Evolutionary conservation across 2,797 vertebrate genomes (phyloP).

Genomic region (Pseudocheirus occidentalis): DNA sequence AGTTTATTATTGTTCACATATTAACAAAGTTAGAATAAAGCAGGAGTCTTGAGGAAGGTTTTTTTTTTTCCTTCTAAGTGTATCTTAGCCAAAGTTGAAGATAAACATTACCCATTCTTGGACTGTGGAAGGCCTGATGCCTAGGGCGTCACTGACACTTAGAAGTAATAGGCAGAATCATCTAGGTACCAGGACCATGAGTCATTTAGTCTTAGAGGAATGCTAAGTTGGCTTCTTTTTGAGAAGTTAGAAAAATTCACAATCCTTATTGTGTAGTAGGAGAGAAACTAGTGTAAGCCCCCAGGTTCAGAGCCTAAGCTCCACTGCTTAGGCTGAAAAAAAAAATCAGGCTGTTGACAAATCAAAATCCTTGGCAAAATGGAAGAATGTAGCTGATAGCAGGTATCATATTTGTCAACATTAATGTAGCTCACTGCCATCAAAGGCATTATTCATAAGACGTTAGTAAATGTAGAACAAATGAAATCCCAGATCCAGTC

Average conservation of each 20-base stretch:
- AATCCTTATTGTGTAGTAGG: slow-evolving; percentile 1
- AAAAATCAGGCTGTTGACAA: slow-evolving; percentile 12
- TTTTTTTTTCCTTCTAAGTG: slow-evolving; percentile 38
- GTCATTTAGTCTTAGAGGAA: background rate
- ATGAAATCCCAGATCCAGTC: background rate
- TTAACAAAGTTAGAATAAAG: slow-evolving; percentile 41
- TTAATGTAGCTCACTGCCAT: slow-evolving; percentile 13
- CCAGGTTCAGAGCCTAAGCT: slow-evolving; percentile 10
- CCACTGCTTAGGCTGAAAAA: slow-evolving; percentile 10
- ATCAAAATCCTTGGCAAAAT: slow-evolving; percentile 20
- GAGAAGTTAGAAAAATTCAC: slow-evolving; percentile 8
- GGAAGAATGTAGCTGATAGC: background rate
- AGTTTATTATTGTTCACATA: slow-evolving; percentile 35
- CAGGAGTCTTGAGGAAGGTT: background rate
- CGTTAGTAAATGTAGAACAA: background rate
- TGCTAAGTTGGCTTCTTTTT: slow-evolving; percentile 12
- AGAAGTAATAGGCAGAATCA: slow-evolving; percentile 8
- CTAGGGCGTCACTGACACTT: background rate
- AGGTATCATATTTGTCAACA: background rate
- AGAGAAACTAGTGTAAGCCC: slow-evolving; percentile 14
- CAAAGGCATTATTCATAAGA: background rate
- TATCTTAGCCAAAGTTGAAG: slow-evolving; percentile 39
- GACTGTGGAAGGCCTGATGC: background rate
- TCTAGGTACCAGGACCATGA: background rate
- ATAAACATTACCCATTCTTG: slow-evolving; percentile 52